Base-by-base conservation (phyloP, 2,888 invertebrate species). In the Scotopteryx bipunctaria region DNA sequence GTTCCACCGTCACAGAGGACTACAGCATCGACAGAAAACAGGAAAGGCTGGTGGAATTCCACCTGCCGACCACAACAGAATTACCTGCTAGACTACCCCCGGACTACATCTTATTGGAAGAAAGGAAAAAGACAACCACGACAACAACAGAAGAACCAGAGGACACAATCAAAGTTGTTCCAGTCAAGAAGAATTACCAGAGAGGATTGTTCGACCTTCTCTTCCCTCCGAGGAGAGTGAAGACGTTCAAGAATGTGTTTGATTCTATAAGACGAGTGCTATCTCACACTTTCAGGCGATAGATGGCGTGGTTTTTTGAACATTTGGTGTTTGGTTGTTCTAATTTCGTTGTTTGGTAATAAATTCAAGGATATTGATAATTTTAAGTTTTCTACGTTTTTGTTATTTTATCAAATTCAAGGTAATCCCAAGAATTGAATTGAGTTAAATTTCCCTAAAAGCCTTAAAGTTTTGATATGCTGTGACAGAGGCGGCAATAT, bases 121-220 rank as follows among this genome's bases (percentile, higher is more conserved):
- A 2, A 9, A 1, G 1, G 2, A 1, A 0, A 5, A 15, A 5
- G 5, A 13, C 14, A 0, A 11, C 58, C 0, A 63, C 58, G 0
- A 64, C 67, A 0, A 66, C 67, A 0, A 64, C 64, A 6, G 67
- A 69, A 32, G 60, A 66, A 0, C 64, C 67, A 1, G 67, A 69
- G 0, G 32, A 25, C 2, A 41, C 51, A 0, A 36, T 70, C 1
- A 67, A 57, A 51, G 69, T 73, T 0, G 54, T 75, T 6, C 76
- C 77, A 0, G 59, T 76, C 14, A 64, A 59, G 33, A 63, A 65
- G 23, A 55, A 69, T 1, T 51, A 64, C 1, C 71, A 79, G 33
- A 69, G 74, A 63, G 86, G 86, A 0, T 67, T 87, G 0, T 29
- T 87, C 1, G 86, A 87, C 54, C 51, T 87, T 0, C 66, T 87